Evolutionary conservation across 2,797 vertebrate genomes (phyloP), one percentile per base, ranked within the genome.

Genomic region (Spinus pinus): DNA sequence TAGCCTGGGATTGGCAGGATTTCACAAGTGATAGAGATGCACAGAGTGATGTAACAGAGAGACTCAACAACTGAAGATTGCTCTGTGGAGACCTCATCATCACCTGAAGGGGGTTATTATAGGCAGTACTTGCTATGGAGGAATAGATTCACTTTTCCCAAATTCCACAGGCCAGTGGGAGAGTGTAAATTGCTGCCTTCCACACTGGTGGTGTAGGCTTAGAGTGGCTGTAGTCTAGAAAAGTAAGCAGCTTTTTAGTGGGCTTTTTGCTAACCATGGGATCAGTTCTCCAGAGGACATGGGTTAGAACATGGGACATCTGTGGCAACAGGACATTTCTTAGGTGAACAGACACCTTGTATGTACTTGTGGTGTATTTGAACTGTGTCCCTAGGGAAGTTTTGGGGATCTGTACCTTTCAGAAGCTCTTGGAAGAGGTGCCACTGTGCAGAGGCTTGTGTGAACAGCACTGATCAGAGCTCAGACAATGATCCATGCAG

Each of bases 161-260:
- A 14, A 81, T 69, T 65, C 50, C 72, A 72, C 28, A 78, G 56
- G 57, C 28, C 65, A 72, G 35, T 22, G 17, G 23, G 82, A 88
- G 54, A 67, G 25, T 16, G 35, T 54, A 41, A 83, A 84, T 62
- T 69, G 27, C 65, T 83, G 31, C 44, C 12, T 84, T 93, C 62
- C 35, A 16, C 0, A 0, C 11, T 14, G 65, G 22, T 66, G 33
- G 15, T 71, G 44, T 65, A 1, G 2, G 37, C 44, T 73, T 82
- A 31, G 66, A 23, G n/a, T 14, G n/a, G 13, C 69, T 78, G 46
- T 30, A 51, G 47, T 47, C 15, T 46, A 50, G 35, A 79, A 47
- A 54, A 69, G 35, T 18, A 42, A 57, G 35, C 47, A 81, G 39
- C 21, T 42, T 35, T 23, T 31, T 13, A 44, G 28, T 4, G 16